Base-by-base conservation (phyloP, 2,113 vertebrate genomes). In the Microcebus murinus region DNA sequence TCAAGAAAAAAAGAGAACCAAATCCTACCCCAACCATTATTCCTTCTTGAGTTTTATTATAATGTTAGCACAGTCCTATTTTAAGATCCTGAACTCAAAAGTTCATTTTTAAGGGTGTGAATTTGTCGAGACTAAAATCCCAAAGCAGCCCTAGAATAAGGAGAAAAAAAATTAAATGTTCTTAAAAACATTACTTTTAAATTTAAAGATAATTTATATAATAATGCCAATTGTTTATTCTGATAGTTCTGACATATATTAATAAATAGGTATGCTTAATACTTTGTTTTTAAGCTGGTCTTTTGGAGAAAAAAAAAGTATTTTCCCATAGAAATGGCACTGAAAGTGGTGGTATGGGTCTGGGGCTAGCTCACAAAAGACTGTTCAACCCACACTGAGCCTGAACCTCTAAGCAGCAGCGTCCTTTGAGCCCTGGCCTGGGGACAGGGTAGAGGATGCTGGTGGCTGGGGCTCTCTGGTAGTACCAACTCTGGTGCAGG, bases 81-180 rank as follows among this genome's bases (percentile, higher is more conserved):
- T 97, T 91, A 87, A 95, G 88, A 95, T 57, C 55, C 65, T 39
- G 57, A 96, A 79, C 84, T 92, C 87, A 57, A 68, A 96, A 95
- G 68, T 68, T 94, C 65, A 79, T 83, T 96, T 92, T 86, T 90
- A 68, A 96, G 61, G 31, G 61, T 91, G n/a, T 94, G 59, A 93
- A 71, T 97, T 11, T 91, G 83, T 97, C 85, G 86, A 91, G 76
- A 82, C 91, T 88, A 79, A 94, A 86, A 95, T 91, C 63, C 67
- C 82, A 93, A 92, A 88, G 70, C 36, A 31, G 82, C 13, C 39
- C 27, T 34, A 61, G 39, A 82, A 77, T 42, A 67, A 57, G 55
- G 29, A 67, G 74, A 2, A 76, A 71, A 79, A 52, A 67, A 81
- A 61, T 59, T 6, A 27, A 84, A 84, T 91, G 73, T 89, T 93